Evolutionary conservation across 2,113 vertebrate genomes (phyloP).

Genomic region (Corvus moneduloides): DNA sequence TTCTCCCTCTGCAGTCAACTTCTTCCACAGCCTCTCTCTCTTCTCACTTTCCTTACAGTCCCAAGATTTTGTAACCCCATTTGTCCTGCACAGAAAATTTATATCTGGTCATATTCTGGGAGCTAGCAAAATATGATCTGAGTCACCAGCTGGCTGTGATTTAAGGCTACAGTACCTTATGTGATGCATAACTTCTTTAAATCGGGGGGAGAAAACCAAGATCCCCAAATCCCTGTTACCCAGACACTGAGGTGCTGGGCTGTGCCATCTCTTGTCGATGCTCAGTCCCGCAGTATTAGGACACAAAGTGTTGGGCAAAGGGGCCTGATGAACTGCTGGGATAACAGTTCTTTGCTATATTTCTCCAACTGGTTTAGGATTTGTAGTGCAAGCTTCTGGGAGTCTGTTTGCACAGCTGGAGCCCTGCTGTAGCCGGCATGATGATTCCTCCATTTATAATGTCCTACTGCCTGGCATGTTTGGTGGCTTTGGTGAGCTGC

Average conservation of each 20-base stretch:
- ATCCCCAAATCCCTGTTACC: background rate
- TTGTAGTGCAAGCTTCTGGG: background rate
- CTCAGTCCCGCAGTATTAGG: background rate
- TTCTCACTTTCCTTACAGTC: background rate
- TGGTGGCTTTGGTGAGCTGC: background rate
- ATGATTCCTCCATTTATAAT: conserved; percentile 4
- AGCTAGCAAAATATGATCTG: background rate
- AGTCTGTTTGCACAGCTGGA: conserved; percentile 58
- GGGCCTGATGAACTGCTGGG: background rate
- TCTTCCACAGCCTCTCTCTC: background rate
- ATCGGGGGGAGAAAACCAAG: background rate
- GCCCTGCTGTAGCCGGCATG: background rate
- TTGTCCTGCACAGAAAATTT: background rate
- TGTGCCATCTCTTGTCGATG: fast-evolving
- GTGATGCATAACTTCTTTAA: background rate
- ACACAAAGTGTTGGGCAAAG: background rate
- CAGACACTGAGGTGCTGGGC: background rate
- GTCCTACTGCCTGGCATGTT: background rate
- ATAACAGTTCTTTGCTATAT: background rate
- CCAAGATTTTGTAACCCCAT: background rate
- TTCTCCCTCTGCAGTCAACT: background rate
- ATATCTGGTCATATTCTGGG: background rate
- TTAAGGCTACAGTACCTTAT: background rate
- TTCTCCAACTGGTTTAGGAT: background rate
- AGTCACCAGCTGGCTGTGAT: background rate